Base-by-base conservation (phyloP, 2,113 vertebrate genomes). In the Lagopus leucura region DNA sequence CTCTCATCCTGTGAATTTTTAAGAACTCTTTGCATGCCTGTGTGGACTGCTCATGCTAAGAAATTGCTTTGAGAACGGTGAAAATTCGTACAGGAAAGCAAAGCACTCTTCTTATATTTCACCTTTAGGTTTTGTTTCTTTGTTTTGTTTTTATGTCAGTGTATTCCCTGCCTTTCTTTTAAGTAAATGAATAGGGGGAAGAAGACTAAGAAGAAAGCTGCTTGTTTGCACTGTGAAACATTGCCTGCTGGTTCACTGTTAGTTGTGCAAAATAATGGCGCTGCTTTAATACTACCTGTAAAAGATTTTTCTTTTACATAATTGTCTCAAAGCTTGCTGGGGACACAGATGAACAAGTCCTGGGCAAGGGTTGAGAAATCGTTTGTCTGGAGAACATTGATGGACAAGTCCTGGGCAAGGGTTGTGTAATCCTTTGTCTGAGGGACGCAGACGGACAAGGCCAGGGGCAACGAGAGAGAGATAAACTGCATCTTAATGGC, bases 181-280 rank as follows among this genome's bases (percentile, higher is more conserved):
- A 65, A 52, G 40, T 22, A 76, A 88, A 70, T 1, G 42, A 42
- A 58, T 13, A 21, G 38, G 20, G 28, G 40, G 18, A 66, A 43
- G 40, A 73, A 57, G 38, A 27, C 12, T 19, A 57, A 52, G 48
- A 52, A 65, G 25, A 27, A 43, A 70, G 14, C 11, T 70, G 25
- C n/a, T n/a, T 83, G 43, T 20, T 19, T 73, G 32, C 27, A 21
- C 36, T 0, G 0, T 36, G 14, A 54, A 90, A 17, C 14, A 3
- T 40, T 83, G 27, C 7, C 24, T 65, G 12, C 13, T 77, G 4
- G 20, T 77, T 66, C 3, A 11, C 8, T 36, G 18, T 32, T 63
- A 48, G 19, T 74, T 89, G 60, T 78, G n/a, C n/a, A 13, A 5
- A 25, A 11, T 38, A 45, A 78, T 13, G 24, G 0, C 22, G n/a